Conservation (phyloP, 1,140 invertebrate species). For the Babylonia areolata region DNA sequence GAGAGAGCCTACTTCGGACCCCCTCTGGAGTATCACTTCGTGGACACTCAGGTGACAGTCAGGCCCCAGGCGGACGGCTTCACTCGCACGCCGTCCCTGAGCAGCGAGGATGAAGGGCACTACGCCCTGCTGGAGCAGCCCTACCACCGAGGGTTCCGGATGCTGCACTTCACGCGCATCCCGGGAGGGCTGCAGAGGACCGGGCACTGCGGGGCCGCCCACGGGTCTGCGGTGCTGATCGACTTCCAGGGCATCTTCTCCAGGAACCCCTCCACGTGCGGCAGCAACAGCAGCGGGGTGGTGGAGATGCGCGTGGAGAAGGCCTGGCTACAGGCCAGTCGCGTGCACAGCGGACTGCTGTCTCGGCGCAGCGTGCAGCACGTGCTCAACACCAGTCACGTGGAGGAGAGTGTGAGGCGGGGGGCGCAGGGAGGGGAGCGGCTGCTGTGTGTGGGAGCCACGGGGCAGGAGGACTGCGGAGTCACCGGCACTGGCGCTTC, state of each 20-base stretch:
- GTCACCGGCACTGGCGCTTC: not conserved
- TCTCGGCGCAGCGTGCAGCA: conserved; percentile 24
- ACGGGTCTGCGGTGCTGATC: conserved; percentile 4
- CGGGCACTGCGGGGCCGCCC: not conserved
- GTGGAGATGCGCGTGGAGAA: conserved; percentile 29
- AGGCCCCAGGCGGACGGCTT: conserved; percentile 10
- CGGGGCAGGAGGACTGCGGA: conserved; percentile 26
- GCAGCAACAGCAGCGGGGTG: not conserved
- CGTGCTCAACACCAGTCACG: conserved; percentile 6
- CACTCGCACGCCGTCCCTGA: conserved; percentile 13
- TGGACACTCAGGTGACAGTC: conserved; percentile 13
- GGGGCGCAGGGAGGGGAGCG: conserved; percentile 30
- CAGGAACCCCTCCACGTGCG: not conserved
- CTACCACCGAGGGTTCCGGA: not conserved
- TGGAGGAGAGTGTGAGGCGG: conserved; percentile 23
- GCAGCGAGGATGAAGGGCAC: conserved; percentile 27
- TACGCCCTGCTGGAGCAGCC: conserved; percentile 20
- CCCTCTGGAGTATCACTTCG: conserved; percentile 20
- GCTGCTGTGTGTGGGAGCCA: conserved; percentile 8
- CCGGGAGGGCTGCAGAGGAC: conserved; percentile 9
- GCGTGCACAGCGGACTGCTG: not conserved
- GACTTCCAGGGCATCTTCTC: conserved; percentile 30
- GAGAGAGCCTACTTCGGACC: conserved; percentile 24
- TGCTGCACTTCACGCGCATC: conserved; percentile 7
- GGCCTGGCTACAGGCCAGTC: conserved; percentile 12